Conservation (phyloP, 1,140 invertebrate species). For the Drosophila truncata region DNA sequence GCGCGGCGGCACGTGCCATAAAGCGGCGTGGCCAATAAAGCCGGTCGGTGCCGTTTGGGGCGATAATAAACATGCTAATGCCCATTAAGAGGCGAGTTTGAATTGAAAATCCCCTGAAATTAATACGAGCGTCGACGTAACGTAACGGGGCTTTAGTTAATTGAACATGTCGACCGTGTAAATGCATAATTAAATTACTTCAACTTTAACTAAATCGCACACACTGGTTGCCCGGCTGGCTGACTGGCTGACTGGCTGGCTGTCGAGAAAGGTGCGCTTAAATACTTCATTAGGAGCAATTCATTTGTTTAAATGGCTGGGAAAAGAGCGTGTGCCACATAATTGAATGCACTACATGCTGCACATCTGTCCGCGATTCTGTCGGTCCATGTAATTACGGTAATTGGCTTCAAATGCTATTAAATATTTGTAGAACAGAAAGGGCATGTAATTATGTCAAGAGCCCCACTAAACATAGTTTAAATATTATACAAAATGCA, state of each 20-base stretch:
- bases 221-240: slow-evolving; percentile 1
- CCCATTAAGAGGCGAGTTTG: slow-evolving; percentile 67
- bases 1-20: slow-evolving; percentile 69
- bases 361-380: slow-evolving; percentile 24
- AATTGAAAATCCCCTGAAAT: slow-evolving; percentile 61
- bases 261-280: slow-evolving; percentile 35
- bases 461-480: slow-evolving; percentile 26
- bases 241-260: no score
- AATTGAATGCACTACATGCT: slow-evolving; percentile 59
- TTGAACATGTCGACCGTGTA: slow-evolving; percentile 65
- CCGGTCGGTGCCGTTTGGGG: slow-evolving; percentile 49
- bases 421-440: slow-evolving; percentile 49
- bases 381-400: slow-evolving; percentile 49
- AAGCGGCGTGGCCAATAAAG: slow-evolving; percentile 68
- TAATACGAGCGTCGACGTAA: slow-evolving; percentile 39
- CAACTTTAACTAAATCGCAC: slow-evolving; percentile 60
- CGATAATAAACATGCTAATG: slow-evolving; percentile 63
- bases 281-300: slow-evolving; percentile 61
- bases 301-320: slow-evolving; percentile 57
- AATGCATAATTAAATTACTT: slow-evolving; percentile 78
- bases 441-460: slow-evolving; percentile 41
- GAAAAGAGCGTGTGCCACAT: slow-evolving; percentile 50
- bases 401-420: slow-evolving; percentile 64
- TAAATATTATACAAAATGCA: slow-evolving; percentile 21
- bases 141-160: slow-evolving; percentile 60